phyloP scores from a whole-genome alignment of 2,888 invertebrate species.

The Melanargia galathea region DNA sequence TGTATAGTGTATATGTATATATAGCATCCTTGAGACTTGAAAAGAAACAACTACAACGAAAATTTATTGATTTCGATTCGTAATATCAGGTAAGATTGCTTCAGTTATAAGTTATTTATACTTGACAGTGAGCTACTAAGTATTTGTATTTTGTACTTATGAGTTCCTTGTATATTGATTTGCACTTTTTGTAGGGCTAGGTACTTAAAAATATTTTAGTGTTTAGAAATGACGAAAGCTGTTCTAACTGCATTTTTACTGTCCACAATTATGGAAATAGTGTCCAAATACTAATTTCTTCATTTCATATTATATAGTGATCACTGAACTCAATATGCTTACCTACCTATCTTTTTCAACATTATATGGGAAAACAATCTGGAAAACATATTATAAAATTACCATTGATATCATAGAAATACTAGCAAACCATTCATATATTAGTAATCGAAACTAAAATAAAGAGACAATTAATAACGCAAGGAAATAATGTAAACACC shows the following conservation, averaged over 20 bases:
- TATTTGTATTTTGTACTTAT: not conserved
- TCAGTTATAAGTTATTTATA: slow-evolving; percentile 19
- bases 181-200: slow-evolving; percentile 9
- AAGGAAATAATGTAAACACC: no score
- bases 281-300: no score
- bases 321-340: no score
- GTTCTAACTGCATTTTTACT: not conserved
- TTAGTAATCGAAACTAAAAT: no score
- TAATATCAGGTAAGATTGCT: slow-evolving; percentile 37
- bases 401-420: no score
- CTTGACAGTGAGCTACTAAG: slow-evolving; percentile 3
- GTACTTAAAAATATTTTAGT: not conserved
- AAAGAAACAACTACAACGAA: slow-evolving; percentile 36
- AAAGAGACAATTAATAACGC: no score
- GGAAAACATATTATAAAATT: no score
- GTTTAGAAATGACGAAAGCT: not conserved
- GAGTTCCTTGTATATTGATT: slow-evolving; percentile 7
- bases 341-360: no score
- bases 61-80: slow-evolving; percentile 32
- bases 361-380: no score
- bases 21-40: slow-evolving; percentile 35
- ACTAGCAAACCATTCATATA: no score
- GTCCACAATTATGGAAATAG: no score
- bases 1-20: slow-evolving; percentile 57
- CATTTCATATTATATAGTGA: no score